Percentiles rank a stretch among this genome's conserved stretches.
phyloP scores from a whole-genome alignment of 2,888 invertebrate species.

The Coelinius sp. region DNA sequence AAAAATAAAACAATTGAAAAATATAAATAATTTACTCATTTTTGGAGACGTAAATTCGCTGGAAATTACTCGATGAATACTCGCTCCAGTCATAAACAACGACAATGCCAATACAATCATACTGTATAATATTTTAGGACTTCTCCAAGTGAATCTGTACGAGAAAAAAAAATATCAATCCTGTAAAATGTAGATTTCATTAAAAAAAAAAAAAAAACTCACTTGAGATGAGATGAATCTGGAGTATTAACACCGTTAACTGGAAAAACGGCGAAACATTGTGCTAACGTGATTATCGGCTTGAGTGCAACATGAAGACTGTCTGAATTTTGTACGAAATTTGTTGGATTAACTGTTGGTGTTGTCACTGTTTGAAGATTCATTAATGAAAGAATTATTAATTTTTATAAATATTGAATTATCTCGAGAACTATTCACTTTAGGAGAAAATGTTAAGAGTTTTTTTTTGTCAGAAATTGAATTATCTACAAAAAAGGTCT shows the following conservation, averaged over 20 bases:
- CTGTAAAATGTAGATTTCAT: too few relatives aligned
- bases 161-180: slow-evolving; percentile 3
- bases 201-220: slow-evolving; percentile 40
- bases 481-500: too few relatives aligned
- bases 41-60: slow-evolving; percentile 60
- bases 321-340: slow-evolving; percentile 59
- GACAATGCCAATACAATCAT: slow-evolving; percentile 53
- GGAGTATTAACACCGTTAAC: slow-evolving; percentile 70
- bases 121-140: slow-evolving; percentile 63
- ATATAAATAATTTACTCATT: slow-evolving; percentile 58
- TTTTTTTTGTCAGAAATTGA: too few relatives aligned
- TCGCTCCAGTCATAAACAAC: slow-evolving; percentile 54
- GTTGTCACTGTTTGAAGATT: too few relatives aligned
- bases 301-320: slow-evolving; percentile 72
- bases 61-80: slow-evolving; percentile 54
- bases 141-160: slow-evolving; percentile 65
- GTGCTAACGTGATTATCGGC: slow-evolving; percentile 72
- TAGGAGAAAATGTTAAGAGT: too few relatives aligned
- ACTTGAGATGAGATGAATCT: slow-evolving; percentile 69
- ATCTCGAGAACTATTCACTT: too few relatives aligned
- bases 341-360: slow-evolving; percentile 43
- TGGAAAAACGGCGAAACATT: slow-evolving; percentile 73
- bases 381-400: too few relatives aligned
- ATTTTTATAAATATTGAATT: slow-evolving; percentile 19
- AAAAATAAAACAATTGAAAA: too few relatives aligned